Conservation (phyloP, 2,113 vertebrate species). For the Nanorana parkeri region DNA sequence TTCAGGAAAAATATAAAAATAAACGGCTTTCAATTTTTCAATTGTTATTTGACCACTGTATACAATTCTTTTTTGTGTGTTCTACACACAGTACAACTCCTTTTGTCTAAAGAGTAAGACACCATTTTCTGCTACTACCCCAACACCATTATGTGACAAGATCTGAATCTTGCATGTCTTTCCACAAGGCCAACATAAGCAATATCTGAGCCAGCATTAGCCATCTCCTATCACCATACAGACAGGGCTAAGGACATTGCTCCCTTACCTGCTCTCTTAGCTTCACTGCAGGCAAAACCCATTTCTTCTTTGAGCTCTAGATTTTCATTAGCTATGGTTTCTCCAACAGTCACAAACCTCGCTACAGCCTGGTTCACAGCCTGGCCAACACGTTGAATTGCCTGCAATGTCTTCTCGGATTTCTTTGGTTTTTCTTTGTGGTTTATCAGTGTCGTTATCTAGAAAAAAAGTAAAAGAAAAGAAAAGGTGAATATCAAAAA, state of each 20-base stretch:
- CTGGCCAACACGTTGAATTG: conserved; percentile 93
- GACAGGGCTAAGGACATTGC: background rate
- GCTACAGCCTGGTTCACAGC: conserved; percentile 92
- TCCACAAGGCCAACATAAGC: too few relatives aligned
- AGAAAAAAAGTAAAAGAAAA: conserved; percentile 47
- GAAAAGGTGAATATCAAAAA: background rate
- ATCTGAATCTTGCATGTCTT: too few relatives aligned
- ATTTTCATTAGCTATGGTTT: conserved; percentile 95
- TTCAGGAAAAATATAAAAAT: too few relatives aligned
- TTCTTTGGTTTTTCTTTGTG: conserved; percentile 97
- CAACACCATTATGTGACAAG: too few relatives aligned
- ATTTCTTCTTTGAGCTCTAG: conserved; percentile 95
- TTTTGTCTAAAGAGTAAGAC: too few relatives aligned
- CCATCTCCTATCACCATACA: too few relatives aligned
- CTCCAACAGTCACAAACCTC: conserved; percentile 93
- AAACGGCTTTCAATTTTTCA: too few relatives aligned
- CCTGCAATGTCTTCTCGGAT: conserved; percentile 91
- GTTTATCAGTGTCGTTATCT: conserved; percentile 98
- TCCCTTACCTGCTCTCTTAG: conserved; percentile 87
- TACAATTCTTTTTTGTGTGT: too few relatives aligned
- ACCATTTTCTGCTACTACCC: too few relatives aligned
- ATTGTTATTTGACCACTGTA: too few relatives aligned
- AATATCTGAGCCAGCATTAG: too few relatives aligned
- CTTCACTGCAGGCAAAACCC: conserved; percentile 91
- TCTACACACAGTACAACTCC: too few relatives aligned